Conservation (phyloP, 2,888 invertebrate species). For the Slavum lentiscoides region DNA sequence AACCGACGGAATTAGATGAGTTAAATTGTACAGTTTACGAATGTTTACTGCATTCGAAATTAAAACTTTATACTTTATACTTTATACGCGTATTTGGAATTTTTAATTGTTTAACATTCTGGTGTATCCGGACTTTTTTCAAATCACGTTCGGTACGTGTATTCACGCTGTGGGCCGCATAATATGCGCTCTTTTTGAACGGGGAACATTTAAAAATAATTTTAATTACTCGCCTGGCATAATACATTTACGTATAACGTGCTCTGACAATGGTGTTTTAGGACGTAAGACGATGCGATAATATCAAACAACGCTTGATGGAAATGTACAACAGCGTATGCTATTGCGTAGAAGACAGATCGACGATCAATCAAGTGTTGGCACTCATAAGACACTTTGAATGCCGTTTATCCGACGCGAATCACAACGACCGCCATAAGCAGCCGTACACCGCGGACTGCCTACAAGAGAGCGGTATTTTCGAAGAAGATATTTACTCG, state of each 20-base stretch:
- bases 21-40: too few relatives aligned
- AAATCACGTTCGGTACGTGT: background rate
- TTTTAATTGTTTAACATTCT: too few relatives aligned
- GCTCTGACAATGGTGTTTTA: background rate
- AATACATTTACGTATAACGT: too few relatives aligned
- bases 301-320: constrained; percentile 50
- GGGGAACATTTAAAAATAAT: too few relatives aligned
- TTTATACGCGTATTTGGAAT: background rate
- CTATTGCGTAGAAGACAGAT: constrained; percentile 62
- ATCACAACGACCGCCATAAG: constrained; percentile 51
- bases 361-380: constrained; percentile 68
- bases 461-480: constrained; percentile 75
- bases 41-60: too few relatives aligned
- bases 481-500: constrained; percentile 60
- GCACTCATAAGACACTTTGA: constrained; percentile 65
- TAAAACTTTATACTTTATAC: background rate
- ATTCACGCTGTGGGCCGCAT: too few relatives aligned
- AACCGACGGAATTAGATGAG: too few relatives aligned
- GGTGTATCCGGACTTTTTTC: too few relatives aligned
- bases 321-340: constrained; percentile 55
- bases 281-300: constrained; percentile 45
- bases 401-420: constrained; percentile 56
- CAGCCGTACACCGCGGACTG: constrained; percentile 60
- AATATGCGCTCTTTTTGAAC: too few relatives aligned
- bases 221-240: too few relatives aligned